These are phyloP conservation scores for Nymphalis polychloros DNA, from an alignment of 2,888 invertebrate species.

Conservation along the genomic window DNA sequence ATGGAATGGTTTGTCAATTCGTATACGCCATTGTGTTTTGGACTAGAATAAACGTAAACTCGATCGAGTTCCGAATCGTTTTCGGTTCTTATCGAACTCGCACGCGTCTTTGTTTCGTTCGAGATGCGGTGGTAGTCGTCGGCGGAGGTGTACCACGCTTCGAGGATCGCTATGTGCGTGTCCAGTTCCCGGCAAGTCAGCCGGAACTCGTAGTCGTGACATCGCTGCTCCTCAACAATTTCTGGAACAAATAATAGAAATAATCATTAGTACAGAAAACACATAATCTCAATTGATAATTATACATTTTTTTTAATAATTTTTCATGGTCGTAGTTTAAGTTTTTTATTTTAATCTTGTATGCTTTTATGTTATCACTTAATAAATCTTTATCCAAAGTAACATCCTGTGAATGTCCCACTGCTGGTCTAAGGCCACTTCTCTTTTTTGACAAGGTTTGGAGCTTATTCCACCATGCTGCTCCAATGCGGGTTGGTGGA, in stretches of 20 bases:
- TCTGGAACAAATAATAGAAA: slow-evolving; percentile 74
- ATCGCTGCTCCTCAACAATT: slow-evolving; percentile 84
- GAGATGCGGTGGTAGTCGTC: slow-evolving; percentile 59
- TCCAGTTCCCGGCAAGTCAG: slow-evolving; percentile 84
- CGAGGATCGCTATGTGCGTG: slow-evolving; percentile 83
- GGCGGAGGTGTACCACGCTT: slow-evolving; percentile 81
- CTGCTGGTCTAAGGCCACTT: too few species aligned
- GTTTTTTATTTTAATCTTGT: too few species aligned
- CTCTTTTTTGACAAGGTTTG: too few species aligned
- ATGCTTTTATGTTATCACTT: too few species aligned
- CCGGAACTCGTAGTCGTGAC: slow-evolving; percentile 82
- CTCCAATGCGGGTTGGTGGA: too few species aligned
- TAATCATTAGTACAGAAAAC: too few species aligned
- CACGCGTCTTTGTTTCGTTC: slow-evolving; percentile 50
- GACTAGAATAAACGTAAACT: slow-evolving; percentile 75
- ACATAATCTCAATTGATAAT: too few species aligned
- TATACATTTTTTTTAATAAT: too few species aligned
- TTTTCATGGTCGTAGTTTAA: too few species aligned
- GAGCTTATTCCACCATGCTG: too few species aligned
- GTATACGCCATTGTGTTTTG: slow-evolving; percentile 72
- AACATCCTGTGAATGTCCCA: too few species aligned
- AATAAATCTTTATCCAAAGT: too few species aligned
- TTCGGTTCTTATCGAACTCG: slow-evolving; percentile 56
- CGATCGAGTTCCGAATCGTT: slow-evolving; percentile 70
- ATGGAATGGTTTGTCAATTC: slow-evolving; percentile 60